Percentiles rank a stretch among this genome's conserved stretches.
These are phyloP conservation scores for Denticeps clupeoides DNA, from an alignment of 2,797 vertebrate species.

Conservation along the genomic window DNA sequence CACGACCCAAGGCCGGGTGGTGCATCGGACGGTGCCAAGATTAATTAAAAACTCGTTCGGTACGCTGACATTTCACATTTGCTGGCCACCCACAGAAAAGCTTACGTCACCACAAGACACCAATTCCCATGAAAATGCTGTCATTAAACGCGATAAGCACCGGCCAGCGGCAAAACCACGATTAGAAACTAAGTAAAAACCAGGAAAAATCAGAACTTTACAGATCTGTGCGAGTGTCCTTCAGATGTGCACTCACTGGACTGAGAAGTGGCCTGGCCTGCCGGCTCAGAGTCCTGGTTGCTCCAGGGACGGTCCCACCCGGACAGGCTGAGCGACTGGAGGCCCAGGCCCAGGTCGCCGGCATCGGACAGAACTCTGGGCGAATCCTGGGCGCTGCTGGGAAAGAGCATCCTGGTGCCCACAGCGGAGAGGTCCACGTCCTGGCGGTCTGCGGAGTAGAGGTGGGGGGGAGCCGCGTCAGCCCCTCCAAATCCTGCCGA, in stretches of 20 bases:
- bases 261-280: conserved; percentile 72
- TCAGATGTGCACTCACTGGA: conserved; percentile 70
- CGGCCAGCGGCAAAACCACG: no score
- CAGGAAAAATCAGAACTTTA: not conserved
- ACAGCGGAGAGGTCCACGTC: conserved; percentile 76
- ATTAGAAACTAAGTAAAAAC: no score
- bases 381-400: conserved; percentile 78
- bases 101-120: no score
- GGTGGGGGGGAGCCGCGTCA: conserved; percentile 26
- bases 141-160: no score
- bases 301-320: conserved; percentile 96
- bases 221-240: not conserved
- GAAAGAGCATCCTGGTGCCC: conserved; percentile 94
- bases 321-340: conserved; percentile 87
- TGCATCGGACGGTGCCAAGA: no score
- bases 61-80: no score
- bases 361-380: conserved; percentile 76
- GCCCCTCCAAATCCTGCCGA: conserved; percentile 15
- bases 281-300: conserved; percentile 78
- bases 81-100: no score
- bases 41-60: no score
- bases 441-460: conserved; percentile 65
- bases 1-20: no score
- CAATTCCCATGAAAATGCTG: no score
- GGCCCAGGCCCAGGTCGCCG: conserved; percentile 91